Percentiles rank a stretch among this genome's conserved stretches.
These are phyloP conservation scores for Lasiurus borealis DNA, from an alignment of 2,113 vertebrate species.

Conservation along the genomic window DNA sequence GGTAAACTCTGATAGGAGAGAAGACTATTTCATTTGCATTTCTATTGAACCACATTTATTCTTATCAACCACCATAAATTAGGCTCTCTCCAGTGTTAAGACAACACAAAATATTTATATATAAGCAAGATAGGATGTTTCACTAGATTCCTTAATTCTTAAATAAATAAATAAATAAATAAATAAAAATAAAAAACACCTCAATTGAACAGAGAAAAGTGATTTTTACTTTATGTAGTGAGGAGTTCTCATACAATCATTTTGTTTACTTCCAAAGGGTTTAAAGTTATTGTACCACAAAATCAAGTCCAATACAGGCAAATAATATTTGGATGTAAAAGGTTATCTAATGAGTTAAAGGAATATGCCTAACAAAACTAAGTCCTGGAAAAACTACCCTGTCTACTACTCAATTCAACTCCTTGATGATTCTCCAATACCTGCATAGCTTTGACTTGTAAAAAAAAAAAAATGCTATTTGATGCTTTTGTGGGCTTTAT, in stretches of 20 bases:
- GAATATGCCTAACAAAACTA: neutral
- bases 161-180: neutral
- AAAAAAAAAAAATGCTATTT: neutral
- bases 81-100: neutral
- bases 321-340: neutral
- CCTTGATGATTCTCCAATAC: neutral
- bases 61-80: neutral
- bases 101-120: neutral
- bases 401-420: neutral
- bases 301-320: neutral
- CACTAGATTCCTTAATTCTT: neutral
- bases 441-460: neutral
- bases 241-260: neutral
- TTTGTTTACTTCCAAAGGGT: constrained; percentile 15
- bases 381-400: neutral
- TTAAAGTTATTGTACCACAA: neutral
- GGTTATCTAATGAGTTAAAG: neutral
- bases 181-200: neutral
- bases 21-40: neutral
- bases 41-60: neutral
- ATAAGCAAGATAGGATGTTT: neutral
- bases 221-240: neutral
- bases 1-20: neutral
- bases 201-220: neutral
- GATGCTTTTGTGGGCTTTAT: neutral